Evolutionary conservation across 2,888 invertebrate species (phyloP).

Genomic region (Cryptophagus acutangulus): DNA sequence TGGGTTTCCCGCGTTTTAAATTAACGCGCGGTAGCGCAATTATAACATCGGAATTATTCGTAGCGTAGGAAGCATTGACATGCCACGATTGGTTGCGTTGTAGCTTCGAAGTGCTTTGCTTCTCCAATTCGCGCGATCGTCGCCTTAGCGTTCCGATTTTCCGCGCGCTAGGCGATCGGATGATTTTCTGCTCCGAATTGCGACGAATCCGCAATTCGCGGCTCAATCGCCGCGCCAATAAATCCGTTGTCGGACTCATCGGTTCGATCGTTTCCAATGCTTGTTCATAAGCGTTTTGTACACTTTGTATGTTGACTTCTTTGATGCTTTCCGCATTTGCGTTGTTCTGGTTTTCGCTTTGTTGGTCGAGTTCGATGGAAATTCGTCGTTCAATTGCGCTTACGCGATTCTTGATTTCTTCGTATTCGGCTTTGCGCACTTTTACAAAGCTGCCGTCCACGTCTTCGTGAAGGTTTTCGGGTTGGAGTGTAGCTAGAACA

Average conservation of each 20-base stretch:
- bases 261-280: conserved; percentile 65
- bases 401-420: conserved; percentile 71
- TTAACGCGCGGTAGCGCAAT: conserved; percentile 47
- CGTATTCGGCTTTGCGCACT: conserved; percentile 70
- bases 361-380: conserved; percentile 55
- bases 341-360: conserved; percentile 33
- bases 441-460: conserved; percentile 53
- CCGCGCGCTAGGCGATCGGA: conserved; percentile 71
- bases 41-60: conserved; percentile 9
- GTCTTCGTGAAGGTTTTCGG: neutral
- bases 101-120: conserved; percentile 46
- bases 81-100: conserved; percentile 65
- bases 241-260: conserved; percentile 59
- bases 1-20: conserved; percentile 52
- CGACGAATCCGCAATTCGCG: conserved; percentile 70
- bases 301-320: conserved; percentile 56
- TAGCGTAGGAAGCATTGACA: conserved; percentile 31
- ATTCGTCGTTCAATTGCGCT: conserved; percentile 67
- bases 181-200: conserved; percentile 57
- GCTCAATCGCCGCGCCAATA: conserved; percentile 65
- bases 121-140: conserved; percentile 59
- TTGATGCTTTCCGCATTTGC: conserved; percentile 25
- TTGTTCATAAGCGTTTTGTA: conserved; percentile 69
- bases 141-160: conserved; percentile 73
- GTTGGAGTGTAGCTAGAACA: neutral